Evolutionary conservation across 2,797 vertebrate genomes (phyloP).

Genomic region (Micromesistius poutassou): DNA sequence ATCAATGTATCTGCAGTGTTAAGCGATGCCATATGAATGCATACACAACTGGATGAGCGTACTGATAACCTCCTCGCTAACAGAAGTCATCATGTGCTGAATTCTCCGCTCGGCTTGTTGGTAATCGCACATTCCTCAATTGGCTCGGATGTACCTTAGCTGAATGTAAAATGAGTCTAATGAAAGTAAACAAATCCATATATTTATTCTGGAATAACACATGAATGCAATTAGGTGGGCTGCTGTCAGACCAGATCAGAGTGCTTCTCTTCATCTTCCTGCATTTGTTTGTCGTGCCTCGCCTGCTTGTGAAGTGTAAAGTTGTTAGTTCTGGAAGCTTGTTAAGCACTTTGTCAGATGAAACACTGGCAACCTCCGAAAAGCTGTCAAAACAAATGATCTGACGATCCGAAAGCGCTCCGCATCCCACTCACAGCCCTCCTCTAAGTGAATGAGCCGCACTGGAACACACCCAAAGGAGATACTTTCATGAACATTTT

Average conservation of each 20-base stretch:
- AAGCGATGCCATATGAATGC: background rate
- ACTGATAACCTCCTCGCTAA: background rate
- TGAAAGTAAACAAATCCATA: constrained; percentile 5
- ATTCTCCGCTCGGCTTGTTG: background rate
- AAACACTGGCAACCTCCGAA: constrained; percentile 3
- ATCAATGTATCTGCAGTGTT: background rate
- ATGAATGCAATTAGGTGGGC: background rate
- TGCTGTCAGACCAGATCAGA: background rate
- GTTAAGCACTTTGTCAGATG: constrained; percentile 4
- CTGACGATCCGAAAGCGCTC: constrained; percentile 18
- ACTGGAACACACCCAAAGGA: background rate
- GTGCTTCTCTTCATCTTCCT: background rate
- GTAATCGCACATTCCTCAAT: background rate
- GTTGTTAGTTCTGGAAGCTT: constrained; percentile 29
- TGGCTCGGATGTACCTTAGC: background rate
- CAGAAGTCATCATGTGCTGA: background rate
- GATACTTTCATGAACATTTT: background rate
- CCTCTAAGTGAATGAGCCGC: background rate
- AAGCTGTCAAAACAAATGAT: constrained; percentile 14
- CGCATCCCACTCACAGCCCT: background rate
- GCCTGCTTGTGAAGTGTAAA: background rate
- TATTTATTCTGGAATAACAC: background rate
- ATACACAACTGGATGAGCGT: background rate
- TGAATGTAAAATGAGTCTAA: background rate
- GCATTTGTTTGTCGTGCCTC: background rate